Percentiles rank a stretch among this genome's conserved stretches.
Evolutionary conservation across 2,113 vertebrate genomes (phyloP).

Genomic region (Callionymus lyra): DNA sequence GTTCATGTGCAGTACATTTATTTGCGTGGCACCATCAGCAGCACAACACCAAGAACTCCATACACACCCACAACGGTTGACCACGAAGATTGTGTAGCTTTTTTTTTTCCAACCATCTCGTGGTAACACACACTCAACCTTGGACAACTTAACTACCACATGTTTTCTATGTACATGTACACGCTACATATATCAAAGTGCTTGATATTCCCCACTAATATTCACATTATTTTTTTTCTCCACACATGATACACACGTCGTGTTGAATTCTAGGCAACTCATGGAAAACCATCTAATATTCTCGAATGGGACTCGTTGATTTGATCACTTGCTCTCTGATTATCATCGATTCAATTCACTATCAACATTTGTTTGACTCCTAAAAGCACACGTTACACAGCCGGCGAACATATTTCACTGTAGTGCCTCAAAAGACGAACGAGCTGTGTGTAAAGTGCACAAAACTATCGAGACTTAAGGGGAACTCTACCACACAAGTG

Average conservation of each 20-base stretch:
- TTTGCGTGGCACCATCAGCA: conserved; percentile 13
- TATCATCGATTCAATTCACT: conserved; percentile 34
- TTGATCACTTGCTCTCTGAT: conserved; percentile 35
- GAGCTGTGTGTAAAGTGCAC: conserved; percentile 40
- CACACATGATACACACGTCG: conserved; percentile 25
- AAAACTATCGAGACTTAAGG: conserved; percentile 16
- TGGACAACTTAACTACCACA: conserved; percentile 25
- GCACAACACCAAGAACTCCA: conserved; percentile 36
- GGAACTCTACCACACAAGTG: conserved; percentile 28
- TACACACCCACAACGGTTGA: conserved; percentile 27
- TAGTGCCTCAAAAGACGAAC: conserved; percentile 35
- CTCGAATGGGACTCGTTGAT: conserved; percentile 9
- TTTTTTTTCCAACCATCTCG: conserved; percentile 2
- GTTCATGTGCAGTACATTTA: too few relatives aligned
- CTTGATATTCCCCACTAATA: conserved; percentile 25
- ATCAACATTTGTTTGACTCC: conserved; percentile 36
- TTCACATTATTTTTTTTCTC: conserved; percentile 33
- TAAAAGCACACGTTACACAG: conserved; percentile 45
- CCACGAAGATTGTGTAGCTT: conserved; percentile 11
- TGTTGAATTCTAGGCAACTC: conserved; percentile 25
- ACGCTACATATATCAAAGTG: conserved; percentile 35
- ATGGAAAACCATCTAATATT: conserved; percentile 27
- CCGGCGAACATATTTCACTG: conserved; percentile 37
- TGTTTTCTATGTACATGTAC: conserved; percentile 11
- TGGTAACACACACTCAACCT: conserved; percentile 15